Conservation (phyloP, 2,113 vertebrate species). For the Cebidichthys violaceus region DNA sequence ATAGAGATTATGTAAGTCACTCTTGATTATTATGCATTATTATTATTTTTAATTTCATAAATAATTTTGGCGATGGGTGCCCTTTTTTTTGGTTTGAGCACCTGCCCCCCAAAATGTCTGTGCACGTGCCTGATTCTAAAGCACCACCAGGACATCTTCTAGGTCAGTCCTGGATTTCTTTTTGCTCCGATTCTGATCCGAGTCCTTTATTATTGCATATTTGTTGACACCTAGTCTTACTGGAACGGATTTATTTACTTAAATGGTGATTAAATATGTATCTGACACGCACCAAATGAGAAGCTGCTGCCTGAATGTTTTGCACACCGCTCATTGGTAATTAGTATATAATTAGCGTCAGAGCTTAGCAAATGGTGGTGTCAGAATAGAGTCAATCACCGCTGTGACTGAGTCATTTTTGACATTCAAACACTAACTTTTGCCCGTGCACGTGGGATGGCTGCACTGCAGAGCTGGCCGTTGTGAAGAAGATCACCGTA, state of each 20-base stretch:
- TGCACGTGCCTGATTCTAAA: too few relatives aligned
- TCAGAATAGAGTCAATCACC: background rate
- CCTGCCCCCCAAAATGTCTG: too few relatives aligned
- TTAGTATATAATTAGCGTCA: conserved; percentile 4
- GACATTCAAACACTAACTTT: background rate
- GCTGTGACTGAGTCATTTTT: background rate
- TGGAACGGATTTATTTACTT: background rate
- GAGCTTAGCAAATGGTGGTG: conserved; percentile 1
- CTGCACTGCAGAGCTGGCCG: background rate
- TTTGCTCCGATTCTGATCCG: background rate
- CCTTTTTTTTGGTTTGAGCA: too few relatives aligned
- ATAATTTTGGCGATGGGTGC: too few relatives aligned
- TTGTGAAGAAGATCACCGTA: background rate
- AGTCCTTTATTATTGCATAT: background rate
- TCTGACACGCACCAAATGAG: background rate
- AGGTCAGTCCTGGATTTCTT: background rate
- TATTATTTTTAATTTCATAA: too few relatives aligned
- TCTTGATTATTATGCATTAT: too few relatives aligned
- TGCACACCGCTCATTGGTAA: background rate
- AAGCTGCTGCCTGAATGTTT: conserved; percentile 1
- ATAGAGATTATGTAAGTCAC: too few relatives aligned
- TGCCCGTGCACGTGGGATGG: background rate
- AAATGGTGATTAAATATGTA: background rate
- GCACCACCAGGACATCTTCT: background rate
- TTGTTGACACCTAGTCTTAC: background rate